A percentile compares a stretch with the other conserved stretches of the same genome.
These are phyloP conservation scores for Lagenorhynchus albirostris DNA, from an alignment of 2,113 vertebrate genomes.

Conservation along the genomic window DNA sequence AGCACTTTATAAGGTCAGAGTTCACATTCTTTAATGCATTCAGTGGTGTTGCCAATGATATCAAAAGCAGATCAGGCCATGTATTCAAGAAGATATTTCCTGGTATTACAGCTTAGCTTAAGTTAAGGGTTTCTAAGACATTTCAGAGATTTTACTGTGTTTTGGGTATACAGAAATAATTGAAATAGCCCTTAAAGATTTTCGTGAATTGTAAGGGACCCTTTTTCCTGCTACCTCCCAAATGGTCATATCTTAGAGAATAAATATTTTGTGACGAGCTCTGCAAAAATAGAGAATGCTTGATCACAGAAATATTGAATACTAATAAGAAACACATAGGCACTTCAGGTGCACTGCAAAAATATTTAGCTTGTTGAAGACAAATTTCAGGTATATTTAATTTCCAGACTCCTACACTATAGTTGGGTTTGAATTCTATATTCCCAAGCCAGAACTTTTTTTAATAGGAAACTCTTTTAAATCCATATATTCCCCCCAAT, in stretches of 20 bases:
- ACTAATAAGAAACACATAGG: not conserved
- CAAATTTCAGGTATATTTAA: conserved; percentile 30
- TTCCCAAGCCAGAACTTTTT: not conserved
- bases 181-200: not conserved
- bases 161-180: not conserved
- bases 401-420: not conserved
- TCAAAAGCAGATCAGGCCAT: not conserved
- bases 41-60: not conserved
- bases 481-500: not conserved
- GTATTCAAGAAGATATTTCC: not conserved
- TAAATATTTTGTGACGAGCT: not conserved
- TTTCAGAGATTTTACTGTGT: not conserved
- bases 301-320: not conserved
- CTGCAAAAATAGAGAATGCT: not conserved
- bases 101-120: not conserved
- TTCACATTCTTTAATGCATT: not conserved
- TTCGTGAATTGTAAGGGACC: not conserved
- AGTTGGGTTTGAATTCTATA: not conserved
- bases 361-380: not conserved
- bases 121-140: not conserved
- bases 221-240: not conserved
- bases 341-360: not conserved
- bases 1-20: not conserved
- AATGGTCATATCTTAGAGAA: not conserved
- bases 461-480: not conserved